Percentiles rank a stretch among this genome's conserved stretches.
These are phyloP conservation scores for Rhea pennata DNA, from an alignment of 2,113 vertebrate species.

Conservation along the genomic window DNA sequence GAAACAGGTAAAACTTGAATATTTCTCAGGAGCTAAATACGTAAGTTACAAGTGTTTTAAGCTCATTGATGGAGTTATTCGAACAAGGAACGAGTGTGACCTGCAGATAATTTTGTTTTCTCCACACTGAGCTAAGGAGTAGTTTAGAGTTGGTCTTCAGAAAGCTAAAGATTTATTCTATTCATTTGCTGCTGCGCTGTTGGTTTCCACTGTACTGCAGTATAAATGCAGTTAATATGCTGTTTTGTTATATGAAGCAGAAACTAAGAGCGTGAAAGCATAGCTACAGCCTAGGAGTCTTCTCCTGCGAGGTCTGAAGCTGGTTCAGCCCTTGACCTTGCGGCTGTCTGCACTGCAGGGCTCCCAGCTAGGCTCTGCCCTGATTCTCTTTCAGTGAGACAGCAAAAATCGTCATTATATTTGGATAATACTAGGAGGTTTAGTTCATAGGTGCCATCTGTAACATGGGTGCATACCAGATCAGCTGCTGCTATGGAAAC, in stretches of 20 bases:
- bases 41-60: rapidly evolving
- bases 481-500: background rate
- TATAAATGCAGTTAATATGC: background rate
- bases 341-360: background rate
- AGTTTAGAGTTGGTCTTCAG: background rate
- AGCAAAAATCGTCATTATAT: background rate
- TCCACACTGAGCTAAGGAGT: background rate
- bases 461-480: background rate
- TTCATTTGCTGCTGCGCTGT: background rate
- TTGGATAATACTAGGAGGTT: background rate
- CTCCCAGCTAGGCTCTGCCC: background rate
- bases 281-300: background rate
- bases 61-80: too few relatives aligned
- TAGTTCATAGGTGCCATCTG: background rate
- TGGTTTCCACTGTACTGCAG: background rate
- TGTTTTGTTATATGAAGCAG: background rate
- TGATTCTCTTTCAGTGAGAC: background rate
- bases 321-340: background rate
- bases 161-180: background rate
- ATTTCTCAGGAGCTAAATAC: background rate
- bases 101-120: background rate
- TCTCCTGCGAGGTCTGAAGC: background rate
- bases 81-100: background rate
- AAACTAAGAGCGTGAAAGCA: background rate
- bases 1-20: background rate